A percentile compares a stretch with the other conserved stretches of the same genome.
Evolutionary conservation across 1,140 invertebrate genomes (phyloP).

Genomic region (Orchesella cincta): DNA sequence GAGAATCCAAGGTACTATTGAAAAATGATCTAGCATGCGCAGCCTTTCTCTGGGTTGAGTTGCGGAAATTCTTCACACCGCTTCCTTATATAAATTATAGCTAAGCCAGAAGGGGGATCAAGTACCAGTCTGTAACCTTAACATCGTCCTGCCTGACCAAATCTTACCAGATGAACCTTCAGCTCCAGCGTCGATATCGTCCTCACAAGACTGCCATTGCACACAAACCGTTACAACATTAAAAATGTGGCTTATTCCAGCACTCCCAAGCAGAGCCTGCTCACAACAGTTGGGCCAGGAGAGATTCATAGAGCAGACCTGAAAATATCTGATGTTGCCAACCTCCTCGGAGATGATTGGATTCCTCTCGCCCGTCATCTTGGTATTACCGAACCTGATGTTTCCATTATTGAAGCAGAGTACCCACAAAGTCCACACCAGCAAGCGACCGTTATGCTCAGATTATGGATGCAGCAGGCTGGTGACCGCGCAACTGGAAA

Average conservation of each 20-base stretch:
- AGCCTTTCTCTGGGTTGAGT: too few relatives aligned
- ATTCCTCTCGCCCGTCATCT: constrained; percentile 80
- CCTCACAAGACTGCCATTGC: constrained; percentile 49
- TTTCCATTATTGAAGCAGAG: constrained; percentile 83
- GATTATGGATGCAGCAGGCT: constrained; percentile 75
- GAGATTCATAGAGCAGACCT: constrained; percentile 75
- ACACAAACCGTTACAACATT: constrained; percentile 48
- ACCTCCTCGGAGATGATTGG: constrained; percentile 89
- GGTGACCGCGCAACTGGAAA: constrained; percentile 65
- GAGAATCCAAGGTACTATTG: constrained; percentile 84
- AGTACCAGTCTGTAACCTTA: constrained; percentile 92
- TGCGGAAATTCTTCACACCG: too few relatives aligned
- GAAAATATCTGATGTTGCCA: constrained; percentile 87
- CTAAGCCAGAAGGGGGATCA: constrained; percentile 60
- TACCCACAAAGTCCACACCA: constrained; percentile 80
- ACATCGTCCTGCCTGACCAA: constrained; percentile 89
- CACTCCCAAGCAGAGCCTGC: constrained; percentile 38
- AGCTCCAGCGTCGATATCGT: constrained; percentile 47
- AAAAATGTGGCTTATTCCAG: constrained; percentile 47
- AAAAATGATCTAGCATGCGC: neutral
- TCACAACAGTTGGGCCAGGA: constrained; percentile 60
- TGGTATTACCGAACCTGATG: constrained; percentile 80
- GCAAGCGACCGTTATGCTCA: constrained; percentile 90
- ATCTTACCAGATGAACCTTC: constrained; percentile 65
- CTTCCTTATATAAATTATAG: too few relatives aligned